Evolutionary conservation across 2,113 vertebrate genomes (phyloP), one percentile per base, ranked within the genome.

Genomic region (Megalops atlanticus): DNA sequence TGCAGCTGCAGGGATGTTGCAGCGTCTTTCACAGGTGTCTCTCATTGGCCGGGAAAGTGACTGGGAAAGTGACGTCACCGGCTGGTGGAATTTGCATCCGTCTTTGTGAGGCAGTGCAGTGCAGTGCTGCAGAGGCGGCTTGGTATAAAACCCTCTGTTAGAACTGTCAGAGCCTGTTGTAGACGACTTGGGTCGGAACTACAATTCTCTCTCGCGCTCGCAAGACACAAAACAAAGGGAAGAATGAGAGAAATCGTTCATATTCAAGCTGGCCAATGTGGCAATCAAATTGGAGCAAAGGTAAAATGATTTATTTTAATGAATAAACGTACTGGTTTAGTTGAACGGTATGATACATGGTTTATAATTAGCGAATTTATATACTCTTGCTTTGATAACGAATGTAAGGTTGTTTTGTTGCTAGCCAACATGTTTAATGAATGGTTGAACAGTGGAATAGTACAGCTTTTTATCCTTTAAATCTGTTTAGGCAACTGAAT

Each of bases 261-360:
- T 45, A 86, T 90, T 79, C 89, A 90, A 83, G 89, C 89, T 78
- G 89, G 89, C 80, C 89, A 90, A 70, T 90, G 89, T 81, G 89
- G 89, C 89, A 90, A 90, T 76, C 89, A 90, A 74, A 89, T 90
- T 74, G 89, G 89, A 86, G 86, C 89, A 54, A 90, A 90, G 89
- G 89, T 90, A 89, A 86, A 47, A 78, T 54, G 70, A 52, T 49
- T 41, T 43, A 31, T 45, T 2, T 38, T 75, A 15, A n/a, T 40
- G 58, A 39, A 18, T n/a, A 18, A 16, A 14, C 18, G 38, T 54
- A 74, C n/a, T 31, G 1, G 1, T 75, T 45, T 74, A 31, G n/a
- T 78, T 12, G 36, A 58, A 58, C 21, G 21, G 24, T 58, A 24
- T 24, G 18, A 58, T 24, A 58, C 1, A 18, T 27, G n/a, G n/a